Evolutionary conservation across 64 coral and sea anemone genomes (phyloP), one percentile per base, ranked within the genome.

Genomic region (Trachythela sp.): DNA sequence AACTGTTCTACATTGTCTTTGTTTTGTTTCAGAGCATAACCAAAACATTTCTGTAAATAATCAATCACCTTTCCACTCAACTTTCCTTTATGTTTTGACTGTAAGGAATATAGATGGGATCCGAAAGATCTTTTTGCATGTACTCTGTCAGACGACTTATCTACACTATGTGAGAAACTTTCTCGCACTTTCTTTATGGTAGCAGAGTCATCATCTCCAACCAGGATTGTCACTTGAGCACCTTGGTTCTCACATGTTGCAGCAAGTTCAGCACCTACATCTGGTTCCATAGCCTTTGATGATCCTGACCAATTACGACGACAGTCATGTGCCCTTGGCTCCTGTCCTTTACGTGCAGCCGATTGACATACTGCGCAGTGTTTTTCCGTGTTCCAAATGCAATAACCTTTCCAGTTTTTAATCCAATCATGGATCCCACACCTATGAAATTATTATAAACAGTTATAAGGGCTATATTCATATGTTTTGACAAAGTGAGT

Each of bases 111-210:
- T 3, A 70, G 87, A 13, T 60, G 84, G 14, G 51, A 64, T 85
- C 10, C 43, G 18, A 92, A 48, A 22, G 91, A 88, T 56, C 42
- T 9, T 71, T 92, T 92, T 2, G 91, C 91, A 92, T 92, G 91
- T 7, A 36, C 41, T 48, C 32, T 37, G 36, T 88, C 86, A 37
- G 91, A 92, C 91, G 86, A 92, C 17, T 92, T 92, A 9, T 49
- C 36, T 40, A 89, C 91, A 37, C 39, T 50, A 84, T 92, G 83
- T 2, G 13, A 15, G 2, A 92, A 30, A 11, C 54, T 88, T 48
- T 92, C 91, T n/a, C 77, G 59, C 0, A 92, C 77, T 48, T 89
- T 89, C 41, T 83, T 86, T 0, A 93, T 93, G 14, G 88, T 93
- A 7, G 39, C 9, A 2, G 87, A 80, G 27, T 93, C 92, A 8